Percentiles rank a stretch among this genome's conserved stretches.
phyloP scores from a whole-genome alignment of 2,797 vertebrate genomes.

The Tadarida brasiliensis region DNA sequence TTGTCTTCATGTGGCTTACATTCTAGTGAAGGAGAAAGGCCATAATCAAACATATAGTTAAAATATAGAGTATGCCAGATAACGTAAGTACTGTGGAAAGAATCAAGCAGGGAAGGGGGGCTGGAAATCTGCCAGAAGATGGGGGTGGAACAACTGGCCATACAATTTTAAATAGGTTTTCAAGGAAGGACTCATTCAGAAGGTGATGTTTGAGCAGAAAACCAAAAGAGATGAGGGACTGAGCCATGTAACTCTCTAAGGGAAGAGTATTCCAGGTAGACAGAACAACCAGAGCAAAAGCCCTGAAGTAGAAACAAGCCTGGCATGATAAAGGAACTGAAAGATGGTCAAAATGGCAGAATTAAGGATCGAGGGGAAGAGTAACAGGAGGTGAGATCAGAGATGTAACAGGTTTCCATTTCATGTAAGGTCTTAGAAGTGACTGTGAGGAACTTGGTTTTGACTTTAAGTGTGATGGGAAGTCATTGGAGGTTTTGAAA shows the following conservation, averaged over 20 bases:
- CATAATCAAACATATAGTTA: not conserved
- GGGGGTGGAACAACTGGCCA: not conserved
- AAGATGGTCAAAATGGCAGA: conserved; percentile 15
- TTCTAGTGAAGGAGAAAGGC: conserved; percentile 49
- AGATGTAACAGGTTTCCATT: not conserved
- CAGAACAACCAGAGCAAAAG: not conserved
- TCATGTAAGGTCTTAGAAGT: not conserved
- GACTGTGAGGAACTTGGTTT: conserved; percentile 19
- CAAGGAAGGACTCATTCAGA: not conserved
- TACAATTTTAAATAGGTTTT: not conserved
- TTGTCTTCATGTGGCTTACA: not conserved
- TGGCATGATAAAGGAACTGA: not conserved
- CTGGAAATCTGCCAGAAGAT: not conserved
- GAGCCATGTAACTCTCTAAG: not conserved
- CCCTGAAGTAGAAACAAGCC: not conserved
- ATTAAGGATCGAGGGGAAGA: not conserved
- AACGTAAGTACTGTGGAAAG: not conserved
- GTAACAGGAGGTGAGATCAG: not conserved
- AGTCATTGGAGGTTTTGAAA: not conserved
- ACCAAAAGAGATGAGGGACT: not conserved
- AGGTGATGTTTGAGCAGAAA: conserved; percentile 34
- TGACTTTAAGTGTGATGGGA: conserved; percentile 34
- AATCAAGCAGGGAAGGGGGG: not conserved
- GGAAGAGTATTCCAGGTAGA: not conserved
- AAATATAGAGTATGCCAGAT: conserved; percentile 8